Percentiles rank a stretch among this genome's conserved stretches.
These are phyloP conservation scores for Stegophylla sp. DNA, from an alignment of 2,888 invertebrate species.

Conservation along the genomic window DNA sequence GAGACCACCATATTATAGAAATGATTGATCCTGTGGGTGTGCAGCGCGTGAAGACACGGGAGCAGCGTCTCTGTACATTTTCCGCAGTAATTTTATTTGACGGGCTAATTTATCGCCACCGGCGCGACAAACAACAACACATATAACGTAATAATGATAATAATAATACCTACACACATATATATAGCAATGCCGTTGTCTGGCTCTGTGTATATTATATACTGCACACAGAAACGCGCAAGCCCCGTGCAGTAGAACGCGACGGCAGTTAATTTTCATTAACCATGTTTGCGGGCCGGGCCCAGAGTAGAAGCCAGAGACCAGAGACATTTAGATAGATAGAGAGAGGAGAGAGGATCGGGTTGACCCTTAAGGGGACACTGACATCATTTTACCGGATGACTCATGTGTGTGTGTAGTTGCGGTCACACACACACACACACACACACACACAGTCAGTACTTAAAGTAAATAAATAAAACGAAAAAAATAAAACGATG, in stretches of 20 bases:
- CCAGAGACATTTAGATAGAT: neutral
- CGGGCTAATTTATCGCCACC: constrained; percentile 45
- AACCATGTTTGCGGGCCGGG: constrained; percentile 28
- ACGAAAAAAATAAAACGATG: no score
- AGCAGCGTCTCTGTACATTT: constrained; percentile 36
- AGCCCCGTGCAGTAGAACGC: constrained; percentile 2
- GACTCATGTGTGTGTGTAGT: constrained; percentile 17
- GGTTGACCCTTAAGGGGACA: constrained; percentile 50
- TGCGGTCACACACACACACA: neutral
- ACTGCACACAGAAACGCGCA: constrained; percentile 4
- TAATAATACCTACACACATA: no score
- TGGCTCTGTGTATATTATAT: neutral
- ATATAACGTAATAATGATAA: no score
- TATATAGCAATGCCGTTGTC: constrained; percentile 11
- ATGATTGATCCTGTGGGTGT: no score
- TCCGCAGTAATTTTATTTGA: constrained; percentile 41
- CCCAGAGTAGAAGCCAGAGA: neutral
- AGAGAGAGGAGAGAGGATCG: constrained; percentile 5
- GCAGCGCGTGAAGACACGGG: no score
- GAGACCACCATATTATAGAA: no score
- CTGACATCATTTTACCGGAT: constrained; percentile 48
- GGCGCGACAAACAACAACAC: neutral
- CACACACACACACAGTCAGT: no score
- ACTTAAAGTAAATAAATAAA: no score
- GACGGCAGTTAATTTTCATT: constrained; percentile 54